These are phyloP conservation scores for Silvanus unidentatus DNA, from an alignment of 2,888 invertebrate species.

Conservation along the genomic window DNA sequence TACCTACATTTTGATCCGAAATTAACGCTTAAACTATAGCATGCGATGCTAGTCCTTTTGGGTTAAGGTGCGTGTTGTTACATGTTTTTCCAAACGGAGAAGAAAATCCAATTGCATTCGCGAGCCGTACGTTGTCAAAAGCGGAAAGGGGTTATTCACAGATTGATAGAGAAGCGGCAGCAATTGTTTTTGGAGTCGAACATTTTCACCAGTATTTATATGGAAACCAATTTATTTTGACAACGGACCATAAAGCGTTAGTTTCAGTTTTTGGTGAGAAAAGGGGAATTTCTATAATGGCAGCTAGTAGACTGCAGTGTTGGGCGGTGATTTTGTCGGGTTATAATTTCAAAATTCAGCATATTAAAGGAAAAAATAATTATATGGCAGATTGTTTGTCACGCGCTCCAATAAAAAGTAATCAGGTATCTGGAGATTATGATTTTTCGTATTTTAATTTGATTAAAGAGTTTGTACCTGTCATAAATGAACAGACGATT, in stretches of 20 bases:
- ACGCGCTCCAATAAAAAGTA: too few relatives aligned
- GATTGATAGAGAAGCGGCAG: slow-evolving; percentile 18
- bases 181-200: slow-evolving; percentile 16
- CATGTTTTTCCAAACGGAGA: slow-evolving; percentile 31
- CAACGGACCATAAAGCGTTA: slow-evolving; percentile 11
- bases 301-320: slow-evolving; percentile 15
- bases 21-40: slow-evolving; percentile 26
- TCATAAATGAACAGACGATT: slow-evolving; percentile 7
- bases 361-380: too few relatives aligned
- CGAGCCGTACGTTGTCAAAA: slow-evolving; percentile 31
- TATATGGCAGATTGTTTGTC: too few relatives aligned
- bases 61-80: slow-evolving; percentile 4
- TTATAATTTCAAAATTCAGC: too few relatives aligned
- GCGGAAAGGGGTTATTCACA: slow-evolving; percentile 25
- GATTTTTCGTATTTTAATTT: slow-evolving; percentile 9
- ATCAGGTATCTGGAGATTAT: too few relatives aligned
- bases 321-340: slow-evolving; percentile 7
- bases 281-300: slow-evolving; percentile 1
- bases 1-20: too few relatives aligned
- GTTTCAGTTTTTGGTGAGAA: slow-evolving; percentile 3
- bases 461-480: slow-evolving; percentile 1
- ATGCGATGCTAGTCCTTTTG: slow-evolving; percentile 34
- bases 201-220: slow-evolving; percentile 7
- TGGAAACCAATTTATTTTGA: slow-evolving; percentile 5
- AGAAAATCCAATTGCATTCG: slow-evolving; percentile 36